phyloP scores from a whole-genome alignment of 2,797 vertebrate species.

The Parauchenoglanis ngamensis region DNA sequence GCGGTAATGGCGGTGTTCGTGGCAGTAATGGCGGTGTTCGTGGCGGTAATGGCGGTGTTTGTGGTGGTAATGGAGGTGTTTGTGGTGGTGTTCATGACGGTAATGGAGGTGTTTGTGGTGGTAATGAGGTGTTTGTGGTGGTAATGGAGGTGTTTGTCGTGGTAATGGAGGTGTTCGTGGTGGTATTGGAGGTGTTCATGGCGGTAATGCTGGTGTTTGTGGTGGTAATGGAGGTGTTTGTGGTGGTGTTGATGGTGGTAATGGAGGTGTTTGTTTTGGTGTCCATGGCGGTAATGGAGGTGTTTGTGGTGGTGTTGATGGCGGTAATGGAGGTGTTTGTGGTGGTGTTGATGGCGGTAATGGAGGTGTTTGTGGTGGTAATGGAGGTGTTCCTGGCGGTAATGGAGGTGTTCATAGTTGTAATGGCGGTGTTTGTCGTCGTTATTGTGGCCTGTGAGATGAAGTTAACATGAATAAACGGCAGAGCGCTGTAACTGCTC shows the following conservation, averaged over 20 bases:
- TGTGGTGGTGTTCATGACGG: neutral
- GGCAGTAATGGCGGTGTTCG: neutral
- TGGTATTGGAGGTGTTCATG: neutral
- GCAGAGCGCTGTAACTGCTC: constrained; percentile 55
- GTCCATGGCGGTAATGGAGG: neutral
- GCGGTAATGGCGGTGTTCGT: neutral
- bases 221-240: neutral
- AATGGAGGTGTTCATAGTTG: neutral
- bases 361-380: neutral
- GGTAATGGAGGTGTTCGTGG: neutral
- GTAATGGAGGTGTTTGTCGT: neutral
- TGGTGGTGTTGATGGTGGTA: neutral
- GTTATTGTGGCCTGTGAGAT: neutral
- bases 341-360: neutral
- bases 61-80: neutral
- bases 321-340: neutral
- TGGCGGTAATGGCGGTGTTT: neutral
- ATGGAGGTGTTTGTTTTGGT: neutral
- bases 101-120: neutral
- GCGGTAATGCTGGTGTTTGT: neutral
- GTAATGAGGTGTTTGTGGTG: neutral
- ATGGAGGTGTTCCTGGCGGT: neutral
- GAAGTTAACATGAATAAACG: constrained; percentile 42
- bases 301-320: neutral
- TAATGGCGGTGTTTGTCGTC: neutral